Evolutionary conservation across 2,888 invertebrate genomes (phyloP), one percentile per base, ranked within the genome.

Genomic region (Sinodicranocentrus sp.): DNA sequence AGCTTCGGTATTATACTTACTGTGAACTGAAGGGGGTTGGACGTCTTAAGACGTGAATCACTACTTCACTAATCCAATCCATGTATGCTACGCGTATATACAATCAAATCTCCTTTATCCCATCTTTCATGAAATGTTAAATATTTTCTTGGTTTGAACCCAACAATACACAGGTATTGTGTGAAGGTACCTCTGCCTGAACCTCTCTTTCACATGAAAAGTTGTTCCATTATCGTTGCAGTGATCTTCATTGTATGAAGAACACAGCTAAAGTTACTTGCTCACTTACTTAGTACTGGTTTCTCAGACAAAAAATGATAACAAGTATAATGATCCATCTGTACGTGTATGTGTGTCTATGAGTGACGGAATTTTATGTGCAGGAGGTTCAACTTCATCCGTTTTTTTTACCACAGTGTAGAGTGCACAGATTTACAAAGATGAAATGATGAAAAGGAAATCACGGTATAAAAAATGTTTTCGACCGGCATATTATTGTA

Each of bases 101-200:
- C 15, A 48, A 48, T n/a, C 13, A 57, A 48, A 48, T 63, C 57
- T 61, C 8, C 63, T 48, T 61, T 15, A 33, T 19, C 65, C 54
- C 33, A 54, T 67, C 65, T 54, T 48, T 48, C 21, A 23, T 28
- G 17, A 43, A 72, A 68, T 44, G 44, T 44, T 10, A 63, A 63
- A 61, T 28, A 39, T 33, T 67, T 39, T 21, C 44, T 21, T 67
- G 67, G 44, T 63, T 23, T 44, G 23, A 67, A 67, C 71, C 19
- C 39, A 33, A 33, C 48, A 44, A 6, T 3, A 71, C 23, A 52
- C 75, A 72, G 67, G 67, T 67, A 67, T 44, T 19, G n/a, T 19
- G 2, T 63, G 59, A 23, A 54, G 54, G 65, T 67, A 76, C 65
- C 65, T 15, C 65, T 43, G 61, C 61, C 61, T 73, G 73, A 72